These are phyloP conservation scores for Agrotis puta DNA, from an alignment of 2,888 invertebrate species.

Conservation along the genomic window DNA sequence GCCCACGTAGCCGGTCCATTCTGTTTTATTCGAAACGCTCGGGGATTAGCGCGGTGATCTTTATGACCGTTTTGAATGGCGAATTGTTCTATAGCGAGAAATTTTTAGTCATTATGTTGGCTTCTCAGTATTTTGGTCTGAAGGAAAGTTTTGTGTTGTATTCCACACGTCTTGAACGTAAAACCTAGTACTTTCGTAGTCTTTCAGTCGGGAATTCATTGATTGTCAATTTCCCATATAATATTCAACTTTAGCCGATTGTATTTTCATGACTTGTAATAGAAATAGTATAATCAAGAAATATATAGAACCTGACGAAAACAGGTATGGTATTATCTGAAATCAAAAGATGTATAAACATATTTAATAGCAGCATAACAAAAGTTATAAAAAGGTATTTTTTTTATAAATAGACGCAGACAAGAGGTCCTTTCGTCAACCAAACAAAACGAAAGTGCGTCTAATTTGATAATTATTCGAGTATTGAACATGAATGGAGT, in stretches of 20 bases:
- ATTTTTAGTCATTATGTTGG: constrained; percentile 70
- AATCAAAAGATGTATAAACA: constrained; percentile 8
- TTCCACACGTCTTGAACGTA: constrained; percentile 68
- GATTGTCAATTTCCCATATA: neutral
- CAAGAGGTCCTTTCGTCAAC: constrained; percentile 27
- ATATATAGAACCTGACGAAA: neutral
- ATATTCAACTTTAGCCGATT: neutral
- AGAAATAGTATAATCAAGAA: neutral
- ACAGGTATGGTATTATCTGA: neutral
- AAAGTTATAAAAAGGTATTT: constrained; percentile 14
- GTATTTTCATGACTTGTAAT: neutral
- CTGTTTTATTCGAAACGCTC: constrained; percentile 81
- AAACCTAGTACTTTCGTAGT: constrained; percentile 38
- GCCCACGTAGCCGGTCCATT: constrained; percentile 71
- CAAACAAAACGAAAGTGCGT: constrained; percentile 55
- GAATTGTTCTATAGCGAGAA: constrained; percentile 78
- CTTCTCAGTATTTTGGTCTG: constrained; percentile 73
- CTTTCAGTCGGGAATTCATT: constrained; percentile 14
- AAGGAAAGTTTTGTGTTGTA: constrained; percentile 68
- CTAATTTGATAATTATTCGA: constrained; percentile 58
- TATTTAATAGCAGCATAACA: constrained; percentile 20
- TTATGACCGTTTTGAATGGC: constrained; percentile 81
- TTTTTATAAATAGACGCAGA: constrained; percentile 12
- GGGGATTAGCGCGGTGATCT: constrained; percentile 81
- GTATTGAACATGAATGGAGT: constrained; percentile 30